Evolutionary conservation across 2,888 invertebrate species (phyloP).

Genomic region (Ametastegia equiseti): DNA sequence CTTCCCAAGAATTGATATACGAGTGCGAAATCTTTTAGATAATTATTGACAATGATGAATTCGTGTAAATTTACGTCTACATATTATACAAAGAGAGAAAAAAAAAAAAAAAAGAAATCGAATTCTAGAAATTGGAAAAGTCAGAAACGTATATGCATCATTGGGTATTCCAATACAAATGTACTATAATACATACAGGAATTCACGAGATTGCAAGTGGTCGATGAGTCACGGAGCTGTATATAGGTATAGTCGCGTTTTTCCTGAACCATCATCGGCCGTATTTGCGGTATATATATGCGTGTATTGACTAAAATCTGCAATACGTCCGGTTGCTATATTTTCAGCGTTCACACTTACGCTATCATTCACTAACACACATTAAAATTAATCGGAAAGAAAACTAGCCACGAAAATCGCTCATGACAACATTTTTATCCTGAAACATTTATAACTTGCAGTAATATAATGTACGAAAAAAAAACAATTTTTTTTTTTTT

Average conservation of each 20-base stretch:
- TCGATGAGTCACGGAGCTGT: constrained; percentile 11
- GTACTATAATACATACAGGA: not conserved
- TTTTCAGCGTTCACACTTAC: too few species aligned
- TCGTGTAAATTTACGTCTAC: not conserved
- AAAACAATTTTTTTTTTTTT: too few species aligned
- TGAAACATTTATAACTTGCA: too few species aligned
- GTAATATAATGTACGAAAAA: too few species aligned
- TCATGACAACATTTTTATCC: too few species aligned
- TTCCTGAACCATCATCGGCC: not conserved
- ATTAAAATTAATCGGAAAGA: too few species aligned
- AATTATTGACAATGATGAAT: not conserved
- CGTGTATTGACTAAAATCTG: not conserved
- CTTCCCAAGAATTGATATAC: too few species aligned
- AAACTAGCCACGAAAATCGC: too few species aligned
- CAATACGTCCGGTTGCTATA: not conserved
- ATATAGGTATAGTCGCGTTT: not conserved
- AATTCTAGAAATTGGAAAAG: not conserved
- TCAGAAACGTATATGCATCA: not conserved
- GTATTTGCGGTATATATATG: not conserved
- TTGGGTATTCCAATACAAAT: not conserved
- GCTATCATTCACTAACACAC: too few species aligned
- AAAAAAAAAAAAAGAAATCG: not conserved
- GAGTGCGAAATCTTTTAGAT: not conserved
- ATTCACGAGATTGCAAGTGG: not conserved
- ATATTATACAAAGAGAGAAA: too few species aligned